A percentile compares a stretch with the other conserved stretches of the same genome.
These are phyloP conservation scores for Telmatherina bonti DNA, from an alignment of 2,797 vertebrate species.

Conservation along the genomic window DNA sequence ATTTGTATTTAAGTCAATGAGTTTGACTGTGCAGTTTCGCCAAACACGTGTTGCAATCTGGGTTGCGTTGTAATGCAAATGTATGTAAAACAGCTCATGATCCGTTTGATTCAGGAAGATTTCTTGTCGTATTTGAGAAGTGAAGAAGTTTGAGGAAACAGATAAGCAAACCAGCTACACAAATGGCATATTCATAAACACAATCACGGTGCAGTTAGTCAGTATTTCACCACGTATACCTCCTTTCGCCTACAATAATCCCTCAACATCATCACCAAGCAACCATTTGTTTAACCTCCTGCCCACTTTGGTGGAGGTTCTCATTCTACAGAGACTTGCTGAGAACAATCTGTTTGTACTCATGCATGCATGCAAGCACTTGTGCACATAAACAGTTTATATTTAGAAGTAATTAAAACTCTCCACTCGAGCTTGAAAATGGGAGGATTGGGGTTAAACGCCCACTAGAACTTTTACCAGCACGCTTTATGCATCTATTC, in stretches of 20 bases:
- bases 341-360: neutral
- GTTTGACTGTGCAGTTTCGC: too few relatives aligned
- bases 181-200: too few relatives aligned
- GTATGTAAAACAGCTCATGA: too few relatives aligned
- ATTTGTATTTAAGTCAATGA: too few relatives aligned
- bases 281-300: neutral
- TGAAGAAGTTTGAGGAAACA: too few relatives aligned
- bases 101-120: too few relatives aligned
- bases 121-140: too few relatives aligned
- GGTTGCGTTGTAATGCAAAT: too few relatives aligned
- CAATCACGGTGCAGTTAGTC: too few relatives aligned
- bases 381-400: neutral
- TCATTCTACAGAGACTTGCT: neutral
- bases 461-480: neutral
- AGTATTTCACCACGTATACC: neutral
- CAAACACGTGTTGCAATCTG: too few relatives aligned
- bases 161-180: too few relatives aligned
- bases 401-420: slow-evolving; percentile 57
- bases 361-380: neutral
- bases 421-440: slow-evolving; percentile 37
- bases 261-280: too few relatives aligned
- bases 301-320: neutral
- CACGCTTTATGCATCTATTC: neutral
- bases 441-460: slow-evolving; percentile 20
- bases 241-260: neutral